Evolutionary conservation across 2,888 invertebrate genomes (phyloP), one percentile per base, ranked within the genome.

Genomic region (Hololepta plana): DNA sequence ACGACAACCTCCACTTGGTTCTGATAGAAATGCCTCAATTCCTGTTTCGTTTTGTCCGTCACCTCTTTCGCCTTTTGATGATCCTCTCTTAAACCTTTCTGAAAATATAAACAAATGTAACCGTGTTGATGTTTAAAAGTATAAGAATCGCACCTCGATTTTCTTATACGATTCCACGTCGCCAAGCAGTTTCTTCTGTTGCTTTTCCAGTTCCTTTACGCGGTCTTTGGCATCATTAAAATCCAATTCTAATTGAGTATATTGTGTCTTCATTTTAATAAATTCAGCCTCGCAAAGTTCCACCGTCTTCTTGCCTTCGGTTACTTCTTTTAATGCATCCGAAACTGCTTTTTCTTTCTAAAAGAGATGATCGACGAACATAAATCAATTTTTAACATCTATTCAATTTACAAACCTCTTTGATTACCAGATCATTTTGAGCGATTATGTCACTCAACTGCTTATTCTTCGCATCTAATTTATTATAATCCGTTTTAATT

Each of bases 1-100:
- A 84, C 81, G 0, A 81, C 74, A 24, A 70, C 64, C 40, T 84
- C 82, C 7, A 84, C 59, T 53, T 84, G 82, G 36, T 72, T 70
- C 51, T 84, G 84, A 44, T 82, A 84, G 45, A 76, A 72, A 17
- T 64, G 60, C 38, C 75, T 71, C 9, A 82, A 51, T 32, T 80
- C 74, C 7, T 59, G 51, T 43, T 73, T 72, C 35, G 71, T 72
- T 2, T 63, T 52, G 30, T 75, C 74, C 23, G 67, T 45, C 23
- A 67, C 62, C 17, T 62, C 61, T 21, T 57, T 58, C 2, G 59
- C 46, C 30, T 43, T 44, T 15, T 37, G 37, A n/a, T 54, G 26
- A 30, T 52, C 49, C n/a, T 45, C 57, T 36, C 53, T 53, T 6
- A 43, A 13, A 11, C n/a, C 13, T 23, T 12, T 12, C 13, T 12